These are phyloP conservation scores for Connochaetes taurinus DNA, from an alignment of 2,113 vertebrate genomes.

Conservation along the genomic window DNA sequence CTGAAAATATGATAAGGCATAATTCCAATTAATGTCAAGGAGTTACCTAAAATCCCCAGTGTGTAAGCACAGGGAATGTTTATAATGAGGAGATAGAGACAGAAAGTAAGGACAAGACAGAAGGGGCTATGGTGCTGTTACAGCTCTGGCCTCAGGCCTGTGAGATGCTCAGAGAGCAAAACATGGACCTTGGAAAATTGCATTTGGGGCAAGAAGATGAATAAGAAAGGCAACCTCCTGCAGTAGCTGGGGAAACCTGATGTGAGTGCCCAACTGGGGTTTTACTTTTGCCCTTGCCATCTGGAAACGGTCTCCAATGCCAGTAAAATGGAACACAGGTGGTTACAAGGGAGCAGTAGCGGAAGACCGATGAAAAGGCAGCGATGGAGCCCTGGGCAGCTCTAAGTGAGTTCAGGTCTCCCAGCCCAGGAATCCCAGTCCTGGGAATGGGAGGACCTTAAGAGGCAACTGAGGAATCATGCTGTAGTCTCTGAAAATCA, in stretches of 20 bases:
- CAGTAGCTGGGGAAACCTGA: background rate
- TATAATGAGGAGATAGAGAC: background rate
- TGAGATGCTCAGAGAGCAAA: background rate
- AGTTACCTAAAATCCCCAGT: background rate
- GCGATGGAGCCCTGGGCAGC: background rate
- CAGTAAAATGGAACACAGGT: background rate
- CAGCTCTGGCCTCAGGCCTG: background rate
- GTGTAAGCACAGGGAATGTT: background rate
- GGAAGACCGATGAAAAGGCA: background rate
- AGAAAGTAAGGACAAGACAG: background rate
- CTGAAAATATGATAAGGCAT: background rate
- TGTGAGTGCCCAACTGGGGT: background rate
- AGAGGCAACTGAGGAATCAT: background rate
- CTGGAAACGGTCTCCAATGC: background rate
- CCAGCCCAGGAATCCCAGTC: background rate
- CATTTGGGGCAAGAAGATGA: background rate
- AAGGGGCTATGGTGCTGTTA: background rate
- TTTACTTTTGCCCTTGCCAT: background rate
- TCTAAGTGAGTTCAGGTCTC: conserved; percentile 47
- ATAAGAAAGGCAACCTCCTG: background rate
- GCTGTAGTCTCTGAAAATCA: background rate
- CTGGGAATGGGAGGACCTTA: background rate
- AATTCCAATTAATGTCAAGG: background rate
- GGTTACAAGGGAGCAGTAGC: background rate
- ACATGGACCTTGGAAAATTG: background rate